Conservation (phyloP, 2,797 vertebrate species). For the Craterocephalus amniculus region DNA sequence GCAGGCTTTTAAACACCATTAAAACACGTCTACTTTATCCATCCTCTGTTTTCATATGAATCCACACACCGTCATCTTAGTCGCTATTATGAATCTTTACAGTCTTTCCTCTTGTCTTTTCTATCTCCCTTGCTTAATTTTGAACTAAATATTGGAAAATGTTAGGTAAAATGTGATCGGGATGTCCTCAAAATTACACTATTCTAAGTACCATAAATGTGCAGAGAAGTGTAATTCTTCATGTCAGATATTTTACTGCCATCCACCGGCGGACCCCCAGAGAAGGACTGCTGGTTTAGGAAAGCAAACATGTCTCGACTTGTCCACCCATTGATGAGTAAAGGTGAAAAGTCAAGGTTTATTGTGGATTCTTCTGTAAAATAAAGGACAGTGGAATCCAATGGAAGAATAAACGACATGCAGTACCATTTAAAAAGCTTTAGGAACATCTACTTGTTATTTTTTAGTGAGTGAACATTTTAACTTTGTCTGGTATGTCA, state of each 20-base stretch:
- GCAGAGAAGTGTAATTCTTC: conserved; percentile 27
- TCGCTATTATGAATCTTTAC: conserved; percentile 17
- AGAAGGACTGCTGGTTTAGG: conserved; percentile 47
- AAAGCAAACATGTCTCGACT: background rate
- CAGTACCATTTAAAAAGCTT: background rate
- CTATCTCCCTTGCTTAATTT: conserved; percentile 50
- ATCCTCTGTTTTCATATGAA: conserved; percentile 4
- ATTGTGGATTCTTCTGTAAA: no score
- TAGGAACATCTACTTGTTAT: background rate
- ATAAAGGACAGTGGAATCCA: conserved; percentile 13
- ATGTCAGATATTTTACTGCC: conserved; percentile 57
- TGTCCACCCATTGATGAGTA: background rate
- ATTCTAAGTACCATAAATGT: conserved; percentile 25
- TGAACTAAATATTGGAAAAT: conserved; percentile 49
- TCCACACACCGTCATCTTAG: background rate
- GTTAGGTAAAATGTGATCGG: conserved; percentile 50
- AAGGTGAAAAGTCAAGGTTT: background rate
- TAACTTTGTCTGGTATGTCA: background rate
- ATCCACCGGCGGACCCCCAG: conserved; percentile 25
- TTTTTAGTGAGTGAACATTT: background rate
- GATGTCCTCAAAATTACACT: conserved; percentile 18
- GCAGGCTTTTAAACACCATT: conserved; percentile 31
- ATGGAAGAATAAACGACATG: background rate
- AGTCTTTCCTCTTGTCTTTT: conserved; percentile 24
- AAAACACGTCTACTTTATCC: conserved; percentile 19